Base-by-base conservation (phyloP, 2,888 invertebrate genomes). In the Nomada goodeniana region DNA sequence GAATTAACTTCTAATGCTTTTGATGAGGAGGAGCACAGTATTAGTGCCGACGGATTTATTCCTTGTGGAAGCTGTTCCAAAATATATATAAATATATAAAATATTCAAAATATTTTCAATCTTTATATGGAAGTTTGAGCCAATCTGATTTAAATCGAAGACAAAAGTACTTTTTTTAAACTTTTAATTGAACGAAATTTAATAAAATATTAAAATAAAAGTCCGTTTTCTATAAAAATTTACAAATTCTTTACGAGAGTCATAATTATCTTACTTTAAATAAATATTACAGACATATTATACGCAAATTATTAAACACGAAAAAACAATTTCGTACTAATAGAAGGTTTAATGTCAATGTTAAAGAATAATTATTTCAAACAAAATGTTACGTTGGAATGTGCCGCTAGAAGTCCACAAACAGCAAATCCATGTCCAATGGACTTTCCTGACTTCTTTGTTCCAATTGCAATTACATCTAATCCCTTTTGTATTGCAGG, bases 341-440 rank as follows among this genome's bases (percentile, higher is more conserved):
- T 47, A 13, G 11, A 4, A 13, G 2, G 15, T 47, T 47, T 15
- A 47, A 47, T 47, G 47, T 15, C 15, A 10, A 47, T 47, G 15
- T 47, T 15, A 15, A 71, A 36, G n/a, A 29, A 36, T 18, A 42
- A 44, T 64, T 60, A 77, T 71, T 53, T 50, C 15, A 36, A 70
- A 29, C 53, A 60, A 47, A 61, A 64, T 61, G 65, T 74, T 83
- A 88, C 82, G n/a, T 84, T 59, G 69, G 57, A 42, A 42, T 23
- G 63, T 4, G 65, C 59, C 55, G 82, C 92, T 9, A 97, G 92
- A 72, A 95, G 94, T 67, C 96, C 95, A 69, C 96, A 95, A 4
- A 98, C 92, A 0, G 97, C 95, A 18, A 97, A 95, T 42, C 96
- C 91, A 90, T 96, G 97, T 0, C 96, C 96, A 89, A 96, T 93